Evolutionary conservation across 2,113 vertebrate genomes (phyloP).

Genomic region (Gallinago media): DNA sequence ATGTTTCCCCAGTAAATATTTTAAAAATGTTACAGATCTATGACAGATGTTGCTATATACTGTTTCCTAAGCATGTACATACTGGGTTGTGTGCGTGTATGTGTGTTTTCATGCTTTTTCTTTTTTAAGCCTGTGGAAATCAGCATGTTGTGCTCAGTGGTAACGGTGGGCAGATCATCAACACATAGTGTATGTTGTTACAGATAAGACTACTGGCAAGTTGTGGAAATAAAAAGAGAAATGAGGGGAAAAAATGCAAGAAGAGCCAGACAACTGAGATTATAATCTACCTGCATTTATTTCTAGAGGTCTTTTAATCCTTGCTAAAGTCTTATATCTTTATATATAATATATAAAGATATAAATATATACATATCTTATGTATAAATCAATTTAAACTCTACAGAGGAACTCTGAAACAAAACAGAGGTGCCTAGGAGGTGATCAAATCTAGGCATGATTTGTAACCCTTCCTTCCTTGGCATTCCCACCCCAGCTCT

Average conservation of each 20-base stretch:
- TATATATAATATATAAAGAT: no score
- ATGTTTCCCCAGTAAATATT: conserved; percentile 26
- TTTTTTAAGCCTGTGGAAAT: not conserved
- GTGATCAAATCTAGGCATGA: not conserved
- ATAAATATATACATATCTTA: not conserved
- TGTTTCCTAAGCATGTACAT: not conserved
- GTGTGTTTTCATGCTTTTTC: conserved; percentile 17
- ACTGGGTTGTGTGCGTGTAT: not conserved
- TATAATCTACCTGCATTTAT: not conserved
- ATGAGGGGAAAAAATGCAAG: not conserved
- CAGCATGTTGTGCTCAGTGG: not conserved
- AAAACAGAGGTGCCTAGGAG: not conserved
- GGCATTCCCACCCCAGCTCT: not conserved
- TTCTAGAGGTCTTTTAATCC: not conserved
- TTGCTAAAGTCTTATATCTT: not conserved
- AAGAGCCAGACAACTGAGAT: not conserved
- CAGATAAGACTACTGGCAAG: not conserved
- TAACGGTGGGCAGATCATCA: not conserved
- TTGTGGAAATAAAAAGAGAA: not conserved
- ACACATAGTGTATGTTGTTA: not conserved
- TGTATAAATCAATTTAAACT: not conserved
- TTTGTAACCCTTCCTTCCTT: not conserved
- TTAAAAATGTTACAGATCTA: not conserved
- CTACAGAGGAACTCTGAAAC: not conserved
- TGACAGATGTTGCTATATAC: conserved; percentile 33